Evolutionary conservation across 2,888 invertebrate genomes (phyloP).

Genomic region (Strigamia transsilvanica): DNA sequence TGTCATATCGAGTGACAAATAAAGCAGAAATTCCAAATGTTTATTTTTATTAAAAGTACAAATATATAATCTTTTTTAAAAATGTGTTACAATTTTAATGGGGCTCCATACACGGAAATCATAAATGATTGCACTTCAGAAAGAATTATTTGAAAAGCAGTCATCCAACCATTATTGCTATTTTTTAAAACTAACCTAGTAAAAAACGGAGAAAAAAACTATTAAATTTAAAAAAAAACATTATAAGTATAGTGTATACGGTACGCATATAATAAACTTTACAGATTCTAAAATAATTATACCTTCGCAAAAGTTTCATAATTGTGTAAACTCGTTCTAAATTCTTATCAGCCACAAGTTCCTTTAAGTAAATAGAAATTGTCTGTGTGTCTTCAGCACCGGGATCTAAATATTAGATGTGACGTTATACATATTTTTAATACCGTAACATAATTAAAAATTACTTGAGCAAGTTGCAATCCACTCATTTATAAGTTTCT

Average conservation of each 20-base stretch:
- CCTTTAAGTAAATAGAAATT: neutral
- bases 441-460: neutral
- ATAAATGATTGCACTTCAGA: conserved; percentile 13
- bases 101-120: conserved; percentile 12
- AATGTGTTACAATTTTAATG: conserved; percentile 2
- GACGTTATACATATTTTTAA: neutral
- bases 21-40: too few species aligned
- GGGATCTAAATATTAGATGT: neutral
- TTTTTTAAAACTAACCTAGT: conserved; percentile 6
- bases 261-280: too few species aligned
- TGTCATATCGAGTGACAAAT: too few species aligned
- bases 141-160: neutral
- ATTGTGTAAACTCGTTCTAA: conserved; percentile 34
- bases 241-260: neutral
- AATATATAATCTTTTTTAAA: neutral
- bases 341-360: conserved; percentile 7
- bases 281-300: neutral
- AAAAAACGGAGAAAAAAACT: neutral
- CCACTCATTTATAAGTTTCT: conserved; percentile 20
- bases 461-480: conserved; percentile 27
- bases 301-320: conserved; percentile 15
- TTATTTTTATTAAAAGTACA: too few species aligned
- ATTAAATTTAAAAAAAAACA: neutral
- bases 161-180: neutral
- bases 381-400: neutral